Evolutionary conservation across 2,888 invertebrate species (phyloP).

Genomic region (Pocota personata): DNA sequence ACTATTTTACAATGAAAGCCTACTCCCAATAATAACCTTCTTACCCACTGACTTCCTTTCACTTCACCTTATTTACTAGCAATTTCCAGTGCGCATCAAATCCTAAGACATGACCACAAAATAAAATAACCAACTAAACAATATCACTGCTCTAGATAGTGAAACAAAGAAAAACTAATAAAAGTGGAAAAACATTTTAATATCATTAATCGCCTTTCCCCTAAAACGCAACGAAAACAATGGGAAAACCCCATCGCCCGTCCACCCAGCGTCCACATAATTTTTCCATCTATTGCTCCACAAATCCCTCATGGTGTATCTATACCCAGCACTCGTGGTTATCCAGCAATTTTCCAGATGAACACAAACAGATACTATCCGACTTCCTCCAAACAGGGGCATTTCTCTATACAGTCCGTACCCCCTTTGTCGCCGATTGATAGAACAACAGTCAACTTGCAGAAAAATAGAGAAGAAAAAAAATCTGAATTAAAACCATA

Average conservation of each 20-base stretch:
- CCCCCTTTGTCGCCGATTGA: not conserved
- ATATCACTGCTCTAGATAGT: slow-evolving; percentile 64
- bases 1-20: not conserved
- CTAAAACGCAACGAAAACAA: slow-evolving; percentile 37
- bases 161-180: slow-evolving; percentile 42
- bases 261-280: slow-evolving; percentile 47
- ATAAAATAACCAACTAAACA: slow-evolving; percentile 9
- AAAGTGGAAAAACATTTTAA: slow-evolving; percentile 41
- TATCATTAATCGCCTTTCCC: slow-evolving; percentile 68
- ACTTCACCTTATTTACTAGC: slow-evolving; percentile 26
- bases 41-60: slow-evolving; percentile 54
- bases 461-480: slow-evolving; percentile 11
- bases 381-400: not conserved
- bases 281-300: slow-evolving; percentile 13
- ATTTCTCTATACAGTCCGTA: not conserved
- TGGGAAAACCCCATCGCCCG: not conserved
- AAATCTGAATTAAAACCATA: slow-evolving; percentile 41
- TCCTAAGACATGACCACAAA: slow-evolving; percentile 52
- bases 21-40: slow-evolving; percentile 18
- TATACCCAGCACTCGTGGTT: slow-evolving; percentile 13
- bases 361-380: slow-evolving; percentile 34
- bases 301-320: not conserved
- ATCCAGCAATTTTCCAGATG: slow-evolving; percentile 50
- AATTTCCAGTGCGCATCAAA: slow-evolving; percentile 46
- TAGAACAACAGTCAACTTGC: slow-evolving; percentile 46